Evolutionary conservation across 2,113 vertebrate species (phyloP), one percentile per base, ranked within the genome.

Genomic region (Jacana jacana): DNA sequence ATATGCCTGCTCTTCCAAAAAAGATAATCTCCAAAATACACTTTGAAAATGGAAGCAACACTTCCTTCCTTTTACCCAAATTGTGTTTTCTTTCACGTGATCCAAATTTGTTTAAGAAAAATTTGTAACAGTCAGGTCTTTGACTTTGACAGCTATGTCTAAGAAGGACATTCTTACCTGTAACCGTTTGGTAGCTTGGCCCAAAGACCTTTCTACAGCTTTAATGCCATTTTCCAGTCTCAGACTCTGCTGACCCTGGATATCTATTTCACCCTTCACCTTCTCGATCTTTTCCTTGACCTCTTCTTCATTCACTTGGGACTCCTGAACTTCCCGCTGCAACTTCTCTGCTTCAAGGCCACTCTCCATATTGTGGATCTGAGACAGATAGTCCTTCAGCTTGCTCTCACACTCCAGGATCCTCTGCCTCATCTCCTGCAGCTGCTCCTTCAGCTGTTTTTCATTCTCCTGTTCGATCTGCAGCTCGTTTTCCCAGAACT

Each of bases 391-490:
- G 84, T 99, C 99, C 90, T 98, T 98, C 78, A 99, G 97, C 90
- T 99, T 98, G 84, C 92, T 93, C 91, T 99, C 99, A 3, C 99
- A 99, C 73, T 98, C 98, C 61, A 98, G 96, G 91, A 99, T 98
- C 66, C 98, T 98, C 91, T 98, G 98, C 49, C 88, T 94, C 65
- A 99, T 98, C 97, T 99, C 99, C 94, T 99, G 98, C 64, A 99
- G 98, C 93, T 99, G 98, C 30, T 99, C 99, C 95, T 99, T 98
- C 95, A 99, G 97, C 96, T 99, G 99, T 52, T 99, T 98, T 71
- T 99, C 99, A 1, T 99, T 99, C 81, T 99, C 99, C 22, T 99
- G 97, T 71, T 99, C 99, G 4, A 99, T 99, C 98, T 99, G 99
- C 42, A 99, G 97, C 96, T 99, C 99, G 0, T 99, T 99, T 88